phyloP scores from a whole-genome alignment of 2,888 invertebrate genomes.

The Ophion slaviceki region DNA sequence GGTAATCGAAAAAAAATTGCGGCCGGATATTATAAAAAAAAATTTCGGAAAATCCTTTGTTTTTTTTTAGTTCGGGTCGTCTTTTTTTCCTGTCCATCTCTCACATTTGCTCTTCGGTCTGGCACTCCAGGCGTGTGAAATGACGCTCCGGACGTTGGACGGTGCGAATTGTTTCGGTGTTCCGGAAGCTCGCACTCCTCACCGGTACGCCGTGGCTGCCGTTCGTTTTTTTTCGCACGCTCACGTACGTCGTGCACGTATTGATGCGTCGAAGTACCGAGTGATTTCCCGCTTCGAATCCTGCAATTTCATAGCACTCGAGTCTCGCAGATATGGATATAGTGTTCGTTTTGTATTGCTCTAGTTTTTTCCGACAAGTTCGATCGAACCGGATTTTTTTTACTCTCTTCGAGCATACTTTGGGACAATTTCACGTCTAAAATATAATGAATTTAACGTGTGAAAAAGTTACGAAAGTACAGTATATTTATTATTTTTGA shows the following conservation, averaged over 20 bases:
- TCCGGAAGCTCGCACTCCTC: slow-evolving; percentile 75
- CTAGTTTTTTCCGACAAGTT: too few species aligned
- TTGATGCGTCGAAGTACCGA: slow-evolving; percentile 86
- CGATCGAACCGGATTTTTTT: too few species aligned
- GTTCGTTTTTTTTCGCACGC: slow-evolving; percentile 84
- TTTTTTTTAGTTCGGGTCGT: not conserved
- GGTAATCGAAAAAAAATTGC: too few species aligned
- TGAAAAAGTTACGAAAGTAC: too few species aligned
- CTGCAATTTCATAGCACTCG: slow-evolving; percentile 73
- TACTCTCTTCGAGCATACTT: too few species aligned
- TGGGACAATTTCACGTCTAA: too few species aligned
- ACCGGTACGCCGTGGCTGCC: slow-evolving; percentile 72
- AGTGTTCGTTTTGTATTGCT: too few species aligned
- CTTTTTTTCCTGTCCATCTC: slow-evolving; percentile 39
- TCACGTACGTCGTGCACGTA: slow-evolving; percentile 87
- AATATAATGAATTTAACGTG: too few species aligned
- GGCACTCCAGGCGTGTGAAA: slow-evolving; percentile 71
- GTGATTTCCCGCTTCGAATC: slow-evolving; percentile 84
- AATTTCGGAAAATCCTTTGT: too few species aligned
- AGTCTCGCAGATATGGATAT: not conserved
- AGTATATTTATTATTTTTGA: too few species aligned
- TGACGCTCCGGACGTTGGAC: slow-evolving; percentile 68
- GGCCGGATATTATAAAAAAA: too few species aligned
- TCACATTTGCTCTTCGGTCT: slow-evolving; percentile 75
- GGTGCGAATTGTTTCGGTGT: slow-evolving; percentile 66